phyloP scores from a whole-genome alignment of 2,113 vertebrate species.

The Murina feae region DNA sequence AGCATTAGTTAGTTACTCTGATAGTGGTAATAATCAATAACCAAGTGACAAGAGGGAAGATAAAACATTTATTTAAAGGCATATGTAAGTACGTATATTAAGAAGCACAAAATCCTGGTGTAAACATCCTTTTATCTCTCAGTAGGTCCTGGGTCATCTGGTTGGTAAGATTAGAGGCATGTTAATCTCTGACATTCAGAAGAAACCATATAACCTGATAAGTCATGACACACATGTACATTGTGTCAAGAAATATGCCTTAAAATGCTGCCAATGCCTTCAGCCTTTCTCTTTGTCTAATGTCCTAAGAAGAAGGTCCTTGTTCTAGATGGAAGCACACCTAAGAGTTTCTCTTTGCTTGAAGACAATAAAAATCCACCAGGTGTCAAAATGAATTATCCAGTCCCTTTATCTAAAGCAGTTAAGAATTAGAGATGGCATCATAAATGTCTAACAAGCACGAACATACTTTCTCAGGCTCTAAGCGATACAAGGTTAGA shows the following conservation, averaged over 20 bases:
- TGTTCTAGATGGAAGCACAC: background rate
- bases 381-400: background rate
- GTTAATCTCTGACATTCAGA: conserved; percentile 39
- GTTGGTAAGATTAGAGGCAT: background rate
- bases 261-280: background rate
- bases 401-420: background rate
- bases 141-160: background rate
- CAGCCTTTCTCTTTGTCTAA: background rate
- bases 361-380: background rate
- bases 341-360: background rate
- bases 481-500: background rate
- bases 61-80: background rate
- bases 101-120: background rate
- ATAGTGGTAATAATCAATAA: background rate
- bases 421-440: background rate
- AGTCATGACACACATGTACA: background rate
- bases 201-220: background rate
- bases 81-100: background rate
- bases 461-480: background rate
- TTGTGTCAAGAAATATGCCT: background rate
- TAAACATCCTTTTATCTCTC: background rate
- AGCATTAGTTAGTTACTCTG: background rate
- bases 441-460: background rate
- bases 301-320: background rate
- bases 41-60: background rate